Percentiles rank a stretch among this genome's conserved stretches.
These are phyloP conservation scores for Papilio aristodemus DNA, from an alignment of 1,140 invertebrate species.

Conservation along the genomic window DNA sequence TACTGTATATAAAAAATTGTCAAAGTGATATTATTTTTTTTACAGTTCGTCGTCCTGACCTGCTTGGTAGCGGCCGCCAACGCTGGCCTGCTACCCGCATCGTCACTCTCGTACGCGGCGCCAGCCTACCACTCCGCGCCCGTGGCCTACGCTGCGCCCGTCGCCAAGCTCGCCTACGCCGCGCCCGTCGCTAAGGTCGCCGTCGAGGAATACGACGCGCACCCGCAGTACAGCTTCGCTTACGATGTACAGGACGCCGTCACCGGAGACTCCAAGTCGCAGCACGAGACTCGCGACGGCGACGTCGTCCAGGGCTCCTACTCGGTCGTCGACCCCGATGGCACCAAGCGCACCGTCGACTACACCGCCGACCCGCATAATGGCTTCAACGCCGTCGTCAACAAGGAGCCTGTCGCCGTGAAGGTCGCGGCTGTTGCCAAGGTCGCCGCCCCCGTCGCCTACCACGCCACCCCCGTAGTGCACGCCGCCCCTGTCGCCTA, in stretches of 20 bases:
- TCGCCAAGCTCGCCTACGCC: slow-evolving; percentile 30
- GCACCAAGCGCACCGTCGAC: slow-evolving; percentile 83
- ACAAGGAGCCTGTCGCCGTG: slow-evolving; percentile 54
- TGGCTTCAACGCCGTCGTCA: slow-evolving; percentile 79
- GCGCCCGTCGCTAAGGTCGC: slow-evolving; percentile 23
- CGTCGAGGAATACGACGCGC: slow-evolving; percentile 66
- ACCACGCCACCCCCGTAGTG: slow-evolving; percentile 36
- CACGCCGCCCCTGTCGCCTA: slow-evolving; percentile 41
- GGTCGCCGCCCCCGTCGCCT: slow-evolving; percentile 40
- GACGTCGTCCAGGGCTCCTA: slow-evolving; percentile 83
- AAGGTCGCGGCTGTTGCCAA: slow-evolving; percentile 54
- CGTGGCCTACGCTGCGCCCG: slow-evolving; percentile 34
- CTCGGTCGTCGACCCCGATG: slow-evolving; percentile 84
- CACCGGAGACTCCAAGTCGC: slow-evolving; percentile 84
- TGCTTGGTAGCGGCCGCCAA: not conserved
- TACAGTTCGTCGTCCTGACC: not conserved
- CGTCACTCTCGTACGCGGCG: slow-evolving; percentile 35
- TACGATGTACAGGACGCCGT: slow-evolving; percentile 83
- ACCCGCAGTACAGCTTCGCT: slow-evolving; percentile 83
- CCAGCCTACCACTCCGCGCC: slow-evolving; percentile 38
- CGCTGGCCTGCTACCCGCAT: not conserved
- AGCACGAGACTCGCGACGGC: slow-evolving; percentile 83
- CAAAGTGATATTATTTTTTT: not conserved
- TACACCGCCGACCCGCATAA: slow-evolving; percentile 82
- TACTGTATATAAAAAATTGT: not conserved